Conservation (phyloP, 2,888 invertebrate species). For the Campoletis raptor region DNA sequence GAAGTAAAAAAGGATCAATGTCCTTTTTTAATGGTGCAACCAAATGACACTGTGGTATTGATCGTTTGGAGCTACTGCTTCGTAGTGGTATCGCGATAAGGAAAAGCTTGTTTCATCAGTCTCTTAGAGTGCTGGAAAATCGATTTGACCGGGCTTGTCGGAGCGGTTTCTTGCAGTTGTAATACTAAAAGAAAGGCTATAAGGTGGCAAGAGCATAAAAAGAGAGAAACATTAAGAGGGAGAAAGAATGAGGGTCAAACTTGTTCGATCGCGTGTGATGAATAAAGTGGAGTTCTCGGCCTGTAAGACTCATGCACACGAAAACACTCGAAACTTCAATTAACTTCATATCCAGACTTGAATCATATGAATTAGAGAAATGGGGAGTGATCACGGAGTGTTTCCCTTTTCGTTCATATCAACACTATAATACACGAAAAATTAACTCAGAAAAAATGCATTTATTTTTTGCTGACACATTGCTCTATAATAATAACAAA, state of each 20-base stretch:
- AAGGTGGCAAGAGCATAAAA: conserved; percentile 21
- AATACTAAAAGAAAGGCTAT: not conserved
- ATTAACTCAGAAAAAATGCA: not conserved
- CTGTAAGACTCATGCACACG: conserved; percentile 22
- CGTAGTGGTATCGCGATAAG: conserved; percentile 20
- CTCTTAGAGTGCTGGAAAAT: conserved; percentile 33
- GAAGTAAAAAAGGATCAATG: not conserved
- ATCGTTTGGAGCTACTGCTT: conserved; percentile 8
- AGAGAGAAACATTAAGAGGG: not conserved
- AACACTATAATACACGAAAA: not conserved
- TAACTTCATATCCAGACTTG: conserved; percentile 18
- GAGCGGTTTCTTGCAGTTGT: conserved; percentile 27
- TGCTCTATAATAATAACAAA: not conserved
- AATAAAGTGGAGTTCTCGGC: conserved; percentile 27
- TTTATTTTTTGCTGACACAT: not conserved
- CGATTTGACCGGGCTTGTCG: conserved; percentile 38
- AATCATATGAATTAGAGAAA: conserved; percentile 13
- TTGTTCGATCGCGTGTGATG: conserved; percentile 40
- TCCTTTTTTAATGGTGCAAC: not conserved
- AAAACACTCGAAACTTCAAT: conserved; percentile 53
- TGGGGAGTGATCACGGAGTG: not conserved
- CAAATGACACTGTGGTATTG: conserved; percentile 27
- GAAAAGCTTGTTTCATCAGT: conserved; percentile 33
- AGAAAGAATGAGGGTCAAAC: not conserved
- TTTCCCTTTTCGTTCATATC: not conserved